Evolutionary conservation across 2,797 vertebrate species (phyloP).

Genomic region (Rousettus madagascariensis): DNA sequence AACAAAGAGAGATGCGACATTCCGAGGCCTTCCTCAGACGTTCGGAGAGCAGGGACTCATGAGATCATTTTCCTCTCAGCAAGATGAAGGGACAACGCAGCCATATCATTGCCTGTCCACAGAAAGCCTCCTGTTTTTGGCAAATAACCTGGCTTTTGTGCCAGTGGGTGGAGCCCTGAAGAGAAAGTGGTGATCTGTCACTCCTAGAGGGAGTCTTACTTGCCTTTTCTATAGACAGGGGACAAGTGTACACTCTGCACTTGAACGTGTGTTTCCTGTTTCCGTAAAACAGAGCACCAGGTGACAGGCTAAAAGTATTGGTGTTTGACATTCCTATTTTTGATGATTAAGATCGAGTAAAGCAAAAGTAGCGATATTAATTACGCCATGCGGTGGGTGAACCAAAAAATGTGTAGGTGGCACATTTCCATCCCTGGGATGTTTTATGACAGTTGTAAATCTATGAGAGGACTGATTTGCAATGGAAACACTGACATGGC

Average conservation of each 20-base stretch:
- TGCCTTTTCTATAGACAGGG: background rate
- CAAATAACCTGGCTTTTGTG: background rate
- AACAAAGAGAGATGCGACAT: background rate
- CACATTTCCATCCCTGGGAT: background rate
- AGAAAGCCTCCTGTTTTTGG: background rate
- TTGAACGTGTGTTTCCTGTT: background rate
- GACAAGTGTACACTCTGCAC: background rate
- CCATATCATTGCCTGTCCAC: too few species aligned
- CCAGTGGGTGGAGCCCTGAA: background rate
- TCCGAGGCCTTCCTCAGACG: background rate
- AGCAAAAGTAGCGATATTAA: constrained; percentile 17
- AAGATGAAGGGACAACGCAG: background rate
- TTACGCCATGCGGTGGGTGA: background rate
- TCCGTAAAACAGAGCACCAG: background rate
- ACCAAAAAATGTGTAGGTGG: background rate
- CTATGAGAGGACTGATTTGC: background rate
- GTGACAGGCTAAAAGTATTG: background rate
- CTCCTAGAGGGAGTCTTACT: background rate
- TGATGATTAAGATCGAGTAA: background rate
- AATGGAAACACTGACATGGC: background rate
- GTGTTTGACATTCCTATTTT: background rate
- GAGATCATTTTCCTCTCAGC: background rate
- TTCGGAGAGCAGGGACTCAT: background rate
- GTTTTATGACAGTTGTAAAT: background rate
- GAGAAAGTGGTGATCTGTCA: background rate